phyloP scores from a whole-genome alignment of 2,797 vertebrate genomes.

The Avahi laniger region DNA sequence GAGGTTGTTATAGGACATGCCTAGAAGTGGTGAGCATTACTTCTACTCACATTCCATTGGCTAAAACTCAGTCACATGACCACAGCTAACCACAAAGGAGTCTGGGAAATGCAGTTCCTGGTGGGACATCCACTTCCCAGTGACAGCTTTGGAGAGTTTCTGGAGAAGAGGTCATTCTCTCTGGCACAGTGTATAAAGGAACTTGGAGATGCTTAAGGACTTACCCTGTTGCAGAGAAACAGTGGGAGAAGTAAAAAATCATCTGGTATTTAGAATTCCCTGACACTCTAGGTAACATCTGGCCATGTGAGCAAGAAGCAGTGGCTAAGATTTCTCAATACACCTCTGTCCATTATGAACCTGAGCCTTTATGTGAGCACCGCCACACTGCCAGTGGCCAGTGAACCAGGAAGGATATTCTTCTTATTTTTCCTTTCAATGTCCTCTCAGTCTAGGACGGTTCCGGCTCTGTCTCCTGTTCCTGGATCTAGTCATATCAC shows the following conservation, averaged over 20 bases:
- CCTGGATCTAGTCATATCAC: background rate
- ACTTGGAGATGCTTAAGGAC: background rate
- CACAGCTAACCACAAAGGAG: background rate
- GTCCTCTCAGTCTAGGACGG: background rate
- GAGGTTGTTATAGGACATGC: background rate
- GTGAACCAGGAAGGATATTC: background rate
- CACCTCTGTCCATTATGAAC: background rate
- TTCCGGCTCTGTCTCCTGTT: background rate
- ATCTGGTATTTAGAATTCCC: background rate
- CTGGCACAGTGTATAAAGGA: background rate
- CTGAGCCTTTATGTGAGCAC: background rate
- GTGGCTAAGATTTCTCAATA: background rate
- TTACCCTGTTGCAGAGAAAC: background rate
- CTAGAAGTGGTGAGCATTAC: background rate
- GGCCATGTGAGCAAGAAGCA: background rate
- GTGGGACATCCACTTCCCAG: background rate
- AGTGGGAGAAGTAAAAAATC: background rate
- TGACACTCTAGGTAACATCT: background rate
- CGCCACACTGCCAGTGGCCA: background rate
- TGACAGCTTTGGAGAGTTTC: background rate
- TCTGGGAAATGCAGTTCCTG: constrained; percentile 37
- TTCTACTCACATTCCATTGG: background rate
- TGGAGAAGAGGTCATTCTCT: background rate
- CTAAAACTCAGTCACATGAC: background rate
- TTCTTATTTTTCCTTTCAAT: background rate